Conservation (phyloP, 2,113 vertebrate genomes). For the Notothenia rossii region DNA sequence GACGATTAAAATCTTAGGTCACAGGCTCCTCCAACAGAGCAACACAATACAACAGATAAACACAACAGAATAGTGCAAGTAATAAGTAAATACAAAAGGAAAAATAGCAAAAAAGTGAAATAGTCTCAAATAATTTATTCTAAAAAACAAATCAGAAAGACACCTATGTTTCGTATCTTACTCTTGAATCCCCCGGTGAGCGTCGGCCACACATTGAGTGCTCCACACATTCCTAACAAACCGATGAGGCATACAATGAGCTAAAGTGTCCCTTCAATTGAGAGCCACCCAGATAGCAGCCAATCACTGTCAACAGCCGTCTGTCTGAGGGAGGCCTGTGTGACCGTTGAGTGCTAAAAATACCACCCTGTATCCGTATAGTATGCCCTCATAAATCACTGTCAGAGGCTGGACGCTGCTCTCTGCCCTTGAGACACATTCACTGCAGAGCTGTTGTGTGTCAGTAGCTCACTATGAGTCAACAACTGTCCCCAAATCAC, state of each 20-base stretch:
- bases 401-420: background rate
- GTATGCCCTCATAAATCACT: constrained; percentile 58
- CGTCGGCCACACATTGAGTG: constrained; percentile 58
- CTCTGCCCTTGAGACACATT: constrained; percentile 18
- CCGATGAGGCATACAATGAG: constrained; percentile 42
- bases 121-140: background rate
- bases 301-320: constrained; percentile 59
- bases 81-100: too few species aligned
- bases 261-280: constrained; percentile 59
- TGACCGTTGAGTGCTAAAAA: constrained; percentile 62
- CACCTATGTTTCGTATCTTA: constrained; percentile 27
- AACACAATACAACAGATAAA: too few species aligned
- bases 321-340: constrained; percentile 48
- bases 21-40: too few species aligned
- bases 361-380: constrained; percentile 43
- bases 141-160: background rate
- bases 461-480: background rate
- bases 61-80: too few species aligned
- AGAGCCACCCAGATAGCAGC: constrained; percentile 70
- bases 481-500: constrained; percentile 1
- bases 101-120: too few species aligned
- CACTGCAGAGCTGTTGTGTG: background rate
- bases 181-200: constrained; percentile 32
- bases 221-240: constrained; percentile 65
- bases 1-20: too few species aligned